Evolutionary conservation across 2,113 vertebrate species (phyloP).

Genomic region (Willisornis vidua): DNA sequence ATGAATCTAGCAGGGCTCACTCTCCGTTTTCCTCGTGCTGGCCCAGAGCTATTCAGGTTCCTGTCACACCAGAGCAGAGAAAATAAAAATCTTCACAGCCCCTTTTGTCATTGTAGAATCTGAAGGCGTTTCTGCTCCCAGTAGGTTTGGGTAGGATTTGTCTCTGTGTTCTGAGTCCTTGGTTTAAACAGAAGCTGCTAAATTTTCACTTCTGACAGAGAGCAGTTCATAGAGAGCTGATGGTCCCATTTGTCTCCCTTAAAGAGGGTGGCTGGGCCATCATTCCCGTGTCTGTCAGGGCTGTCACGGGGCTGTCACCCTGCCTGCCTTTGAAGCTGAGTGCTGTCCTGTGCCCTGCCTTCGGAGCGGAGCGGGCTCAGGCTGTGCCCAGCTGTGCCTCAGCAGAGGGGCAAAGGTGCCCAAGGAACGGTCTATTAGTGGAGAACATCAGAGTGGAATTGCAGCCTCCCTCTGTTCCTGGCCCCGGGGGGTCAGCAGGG

Average conservation of each 20-base stretch:
- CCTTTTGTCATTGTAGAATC: neutral
- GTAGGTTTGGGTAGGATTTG: neutral
- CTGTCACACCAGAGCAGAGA: neutral
- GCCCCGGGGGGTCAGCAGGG: neutral
- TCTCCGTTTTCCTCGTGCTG: neutral
- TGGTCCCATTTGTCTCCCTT: slow-evolving; percentile 28
- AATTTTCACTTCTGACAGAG: slow-evolving; percentile 13
- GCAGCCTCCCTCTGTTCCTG: neutral
- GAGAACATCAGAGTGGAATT: neutral
- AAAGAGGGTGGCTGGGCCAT: neutral
- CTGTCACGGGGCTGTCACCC: neutral
- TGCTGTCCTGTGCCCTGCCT: neutral
- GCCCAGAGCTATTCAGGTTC: neutral
- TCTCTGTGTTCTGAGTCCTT: neutral
- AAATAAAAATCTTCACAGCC: slow-evolving; percentile 19
- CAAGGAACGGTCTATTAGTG: neutral
- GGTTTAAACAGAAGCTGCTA: neutral
- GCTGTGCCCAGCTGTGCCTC: neutral
- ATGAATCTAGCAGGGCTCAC: neutral
- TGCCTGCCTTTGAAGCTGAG: neutral
- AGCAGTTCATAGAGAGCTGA: neutral
- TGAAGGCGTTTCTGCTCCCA: neutral
- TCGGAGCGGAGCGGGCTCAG: neutral
- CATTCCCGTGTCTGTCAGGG: neutral
- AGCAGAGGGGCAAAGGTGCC: neutral